Conservation (phyloP, 2,888 invertebrate species). For the Augochlorella aurata region DNA sequence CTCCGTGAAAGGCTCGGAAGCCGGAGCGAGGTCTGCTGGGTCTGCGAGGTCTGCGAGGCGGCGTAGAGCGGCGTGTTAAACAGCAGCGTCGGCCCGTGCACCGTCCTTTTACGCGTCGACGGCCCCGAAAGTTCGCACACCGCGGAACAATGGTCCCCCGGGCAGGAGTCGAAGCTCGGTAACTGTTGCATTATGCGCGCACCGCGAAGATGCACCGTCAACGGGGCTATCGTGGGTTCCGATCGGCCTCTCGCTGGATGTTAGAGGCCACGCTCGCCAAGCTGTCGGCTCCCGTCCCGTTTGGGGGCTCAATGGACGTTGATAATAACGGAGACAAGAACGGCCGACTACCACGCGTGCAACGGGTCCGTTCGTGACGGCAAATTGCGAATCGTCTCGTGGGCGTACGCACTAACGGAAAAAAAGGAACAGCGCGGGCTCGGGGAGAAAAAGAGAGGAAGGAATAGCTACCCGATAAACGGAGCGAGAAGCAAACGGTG, state of each 20-base stretch:
- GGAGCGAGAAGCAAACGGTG: too few relatives aligned
- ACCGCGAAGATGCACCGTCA: conserved; percentile 60
- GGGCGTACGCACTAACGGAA: not conserved
- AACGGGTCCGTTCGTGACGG: conserved; percentile 1
- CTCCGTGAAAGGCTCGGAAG: not conserved
- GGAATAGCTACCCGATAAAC: too few relatives aligned
- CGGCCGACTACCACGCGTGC: conserved; percentile 6
- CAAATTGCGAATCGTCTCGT: conserved; percentile 32
- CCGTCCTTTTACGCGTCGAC: conserved; percentile 27
- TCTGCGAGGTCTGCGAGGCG: too few relatives aligned
- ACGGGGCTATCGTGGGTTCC: conserved; percentile 67
- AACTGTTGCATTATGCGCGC: conserved; percentile 64
- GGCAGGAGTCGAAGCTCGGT: conserved; percentile 44
- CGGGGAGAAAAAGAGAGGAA: too few relatives aligned
- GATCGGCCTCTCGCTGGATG: conserved; percentile 62
- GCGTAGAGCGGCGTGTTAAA: not conserved
- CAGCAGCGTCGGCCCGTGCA: conserved; percentile 4
- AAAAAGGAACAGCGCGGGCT: not conserved
- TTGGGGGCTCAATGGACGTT: conserved; percentile 41
- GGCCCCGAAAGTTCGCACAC: conserved; percentile 65
- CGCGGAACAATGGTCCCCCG: conserved; percentile 57
- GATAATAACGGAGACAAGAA: conserved; percentile 34
- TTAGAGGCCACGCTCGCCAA: conserved; percentile 53
- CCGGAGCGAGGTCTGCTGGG: not conserved
- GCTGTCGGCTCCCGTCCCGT: conserved; percentile 22